Evolutionary conservation across 2,113 vertebrate species (phyloP), one percentile per base, ranked within the genome.

Genomic region (Riparia riparia): DNA sequence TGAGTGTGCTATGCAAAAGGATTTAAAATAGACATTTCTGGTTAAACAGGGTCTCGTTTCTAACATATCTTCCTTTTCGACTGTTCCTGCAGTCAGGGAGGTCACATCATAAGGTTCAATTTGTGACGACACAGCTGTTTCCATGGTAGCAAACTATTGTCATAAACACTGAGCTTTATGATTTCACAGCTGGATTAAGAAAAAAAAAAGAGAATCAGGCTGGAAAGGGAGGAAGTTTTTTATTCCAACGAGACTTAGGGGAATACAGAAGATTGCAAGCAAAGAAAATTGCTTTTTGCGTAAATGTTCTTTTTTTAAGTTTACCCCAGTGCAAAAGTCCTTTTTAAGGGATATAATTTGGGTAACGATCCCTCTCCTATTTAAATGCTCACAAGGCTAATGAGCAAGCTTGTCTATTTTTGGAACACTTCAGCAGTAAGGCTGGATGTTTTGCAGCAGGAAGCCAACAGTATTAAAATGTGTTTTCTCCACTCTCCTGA

Each of bases 121-220:
- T 96, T 95, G 97, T 98, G 95, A 97, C 54, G 95, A 95, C 66
- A 78, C 89, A 96, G 95, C 79, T 85, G 96, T 98, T 97, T 97
- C 98, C 95, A 98, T 97, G 87, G 97, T 49, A 98, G 94, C 97
- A 96, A 98, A 97, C 96, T 96, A 97, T 96, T 98, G 97, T 97
- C 97, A 98, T 94, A 98, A 98, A 98, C 96, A 98, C 63, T 76
- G 93, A 89, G 92, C 96, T 97, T 97, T 93, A 97, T 97, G 96
- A 98, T 97, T 98, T 97, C 98, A 98, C 95, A 98, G 96, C 96
- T 98, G 97, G 97, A 97, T 97, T 97, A 96, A 96, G 93, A 68
- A 83, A 85, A 79, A 85, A 79, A 79, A 79, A 83, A 93, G 84
- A 83, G 93, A 97, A 96, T 88, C 50, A 56, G 92, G 86, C 53